Conservation (phyloP, 2,888 invertebrate species). For the Orthonevra nobilis region DNA sequence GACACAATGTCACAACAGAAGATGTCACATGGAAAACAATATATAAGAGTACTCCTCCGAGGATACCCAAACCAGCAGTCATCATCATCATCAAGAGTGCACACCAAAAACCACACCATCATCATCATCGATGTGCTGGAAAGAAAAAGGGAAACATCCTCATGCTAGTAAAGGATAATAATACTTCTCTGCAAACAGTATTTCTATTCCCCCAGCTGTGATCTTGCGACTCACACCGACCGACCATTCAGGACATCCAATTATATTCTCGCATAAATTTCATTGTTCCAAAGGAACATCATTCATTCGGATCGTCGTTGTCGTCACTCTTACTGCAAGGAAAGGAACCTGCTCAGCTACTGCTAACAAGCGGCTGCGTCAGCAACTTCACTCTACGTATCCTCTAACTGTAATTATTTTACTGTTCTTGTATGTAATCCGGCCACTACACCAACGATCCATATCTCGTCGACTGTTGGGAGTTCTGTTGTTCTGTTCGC, state of each 20-base stretch:
- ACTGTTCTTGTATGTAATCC: conserved; percentile 45
- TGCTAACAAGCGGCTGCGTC: background rate
- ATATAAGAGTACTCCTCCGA: background rate
- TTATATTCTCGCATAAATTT: conserved; percentile 45
- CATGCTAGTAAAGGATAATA: conserved; percentile 33
- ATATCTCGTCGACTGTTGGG: background rate
- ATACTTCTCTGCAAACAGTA: conserved; percentile 10
- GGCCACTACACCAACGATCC: conserved; percentile 25
- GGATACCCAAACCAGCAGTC: background rate
- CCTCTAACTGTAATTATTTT: conserved; percentile 65
- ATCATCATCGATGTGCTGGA: conserved; percentile 35
- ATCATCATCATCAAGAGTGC: conserved; percentile 18
- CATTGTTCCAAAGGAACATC: conserved; percentile 42
- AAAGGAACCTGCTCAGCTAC: conserved; percentile 13
- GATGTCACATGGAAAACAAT: conserved; percentile 16
- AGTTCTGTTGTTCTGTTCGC: background rate
- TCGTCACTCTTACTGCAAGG: conserved; percentile 1
- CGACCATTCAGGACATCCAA: conserved; percentile 17
- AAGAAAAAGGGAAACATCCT: conserved; percentile 6
- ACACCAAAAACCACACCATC: conserved; percentile 8
- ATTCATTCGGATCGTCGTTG: conserved; percentile 22
- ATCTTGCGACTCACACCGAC: background rate
- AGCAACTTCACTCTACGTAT: conserved; percentile 33
- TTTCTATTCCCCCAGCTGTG: conserved; percentile 5
- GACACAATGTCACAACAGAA: conserved; percentile 22